A percentile compares a stretch with the other conserved stretches of the same genome.
These are phyloP conservation scores for Synanthedon formicaeformis DNA, from an alignment of 2,888 invertebrate genomes.

Conservation along the genomic window DNA sequence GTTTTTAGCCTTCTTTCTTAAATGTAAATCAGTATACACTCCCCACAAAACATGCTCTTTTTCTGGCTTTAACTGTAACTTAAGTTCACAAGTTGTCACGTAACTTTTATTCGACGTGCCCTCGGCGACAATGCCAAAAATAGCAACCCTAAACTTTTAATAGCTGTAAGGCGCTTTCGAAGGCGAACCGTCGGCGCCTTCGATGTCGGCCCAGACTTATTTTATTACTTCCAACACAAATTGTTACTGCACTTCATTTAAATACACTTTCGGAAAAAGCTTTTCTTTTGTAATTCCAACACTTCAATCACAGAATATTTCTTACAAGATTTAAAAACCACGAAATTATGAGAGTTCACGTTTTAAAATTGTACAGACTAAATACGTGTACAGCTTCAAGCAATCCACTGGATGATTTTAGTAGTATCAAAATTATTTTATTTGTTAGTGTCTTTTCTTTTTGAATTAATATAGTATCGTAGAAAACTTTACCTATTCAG, in stretches of 20 bases:
- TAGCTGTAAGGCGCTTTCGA: constrained; percentile 38
- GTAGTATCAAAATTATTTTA: too few species aligned
- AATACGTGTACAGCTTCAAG: too few species aligned
- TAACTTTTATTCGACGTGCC: constrained; percentile 20
- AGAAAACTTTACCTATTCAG: too few species aligned
- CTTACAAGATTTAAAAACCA: too few species aligned
- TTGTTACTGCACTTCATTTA: constrained; percentile 48
- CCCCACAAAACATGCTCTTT: neutral
- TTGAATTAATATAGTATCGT: too few species aligned
- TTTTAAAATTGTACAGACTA: too few species aligned
- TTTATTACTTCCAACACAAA: constrained; percentile 59
- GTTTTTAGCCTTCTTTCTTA: neutral
- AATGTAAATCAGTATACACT: neutral
- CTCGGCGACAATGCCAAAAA: constrained; percentile 45
- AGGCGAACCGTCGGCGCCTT: constrained; percentile 41
- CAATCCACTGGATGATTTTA: too few species aligned
- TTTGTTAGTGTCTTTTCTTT: too few species aligned
- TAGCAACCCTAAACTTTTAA: constrained; percentile 61
- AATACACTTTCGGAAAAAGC: constrained; percentile 17
- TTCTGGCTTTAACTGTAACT: constrained; percentile 1
- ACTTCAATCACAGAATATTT: too few species aligned
- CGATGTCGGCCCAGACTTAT: constrained; percentile 40
- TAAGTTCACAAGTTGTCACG: constrained; percentile 45
- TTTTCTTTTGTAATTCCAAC: constrained; percentile 10
- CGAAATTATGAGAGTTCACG: too few species aligned